These are phyloP conservation scores for Nipponia nippon DNA, from an alignment of 2,113 vertebrate genomes.

Conservation along the genomic window DNA sequence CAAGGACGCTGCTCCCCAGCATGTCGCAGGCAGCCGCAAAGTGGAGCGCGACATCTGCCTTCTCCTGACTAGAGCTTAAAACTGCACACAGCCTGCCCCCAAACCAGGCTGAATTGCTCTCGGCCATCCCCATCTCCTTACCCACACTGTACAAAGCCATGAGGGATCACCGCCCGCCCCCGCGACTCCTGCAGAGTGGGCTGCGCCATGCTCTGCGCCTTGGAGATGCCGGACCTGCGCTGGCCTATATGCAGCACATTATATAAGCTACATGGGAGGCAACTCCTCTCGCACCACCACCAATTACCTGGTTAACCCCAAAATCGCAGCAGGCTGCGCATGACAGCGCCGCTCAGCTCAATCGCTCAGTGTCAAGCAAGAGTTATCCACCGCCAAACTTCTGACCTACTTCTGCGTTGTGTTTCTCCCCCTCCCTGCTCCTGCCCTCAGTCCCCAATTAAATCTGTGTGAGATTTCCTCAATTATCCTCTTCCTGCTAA, in stretches of 20 bases:
- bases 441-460: slow-evolving; percentile 59
- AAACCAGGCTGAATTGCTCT: neutral
- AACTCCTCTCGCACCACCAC: neutral
- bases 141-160: neutral
- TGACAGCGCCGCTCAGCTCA: neutral
- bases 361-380: neutral
- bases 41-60: accelerated
- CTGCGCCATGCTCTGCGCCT: neutral
- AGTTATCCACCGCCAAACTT: neutral
- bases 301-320: neutral
- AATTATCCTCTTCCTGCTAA: slow-evolving; percentile 60
- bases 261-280: neutral
- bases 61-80: neutral
- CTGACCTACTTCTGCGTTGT: neutral
- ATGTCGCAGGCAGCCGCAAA: accelerated
- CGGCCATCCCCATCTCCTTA: neutral
- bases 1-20: neutral
- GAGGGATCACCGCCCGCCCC: neutral
- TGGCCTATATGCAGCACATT: neutral
- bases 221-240: neutral
- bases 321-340: neutral
- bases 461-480: slow-evolving; percentile 53
- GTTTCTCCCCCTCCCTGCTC: neutral
- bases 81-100: accelerated
- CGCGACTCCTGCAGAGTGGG: neutral